Conservation (phyloP, 2,888 invertebrate genomes). For the Cantharis rustica region DNA sequence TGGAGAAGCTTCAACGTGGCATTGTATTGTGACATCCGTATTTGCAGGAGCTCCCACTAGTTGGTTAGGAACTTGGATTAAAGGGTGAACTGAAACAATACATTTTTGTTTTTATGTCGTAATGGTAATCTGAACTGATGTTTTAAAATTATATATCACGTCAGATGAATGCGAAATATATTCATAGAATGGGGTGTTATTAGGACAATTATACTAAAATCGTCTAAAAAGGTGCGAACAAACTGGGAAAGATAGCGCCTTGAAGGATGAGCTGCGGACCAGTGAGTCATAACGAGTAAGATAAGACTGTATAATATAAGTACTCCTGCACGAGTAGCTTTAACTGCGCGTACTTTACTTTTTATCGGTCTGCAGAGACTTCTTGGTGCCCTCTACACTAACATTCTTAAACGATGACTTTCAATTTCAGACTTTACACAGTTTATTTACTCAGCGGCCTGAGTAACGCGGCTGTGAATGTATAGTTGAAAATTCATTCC, state of each 20-base stretch:
- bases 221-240: slow-evolving; percentile 29
- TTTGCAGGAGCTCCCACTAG: slow-evolving; percentile 86
- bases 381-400: slow-evolving; percentile 40
- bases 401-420: slow-evolving; percentile 52
- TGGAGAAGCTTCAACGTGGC: slow-evolving; percentile 88
- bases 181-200: slow-evolving; percentile 19
- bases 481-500: slow-evolving; percentile 49
- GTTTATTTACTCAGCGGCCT: slow-evolving; percentile 52
- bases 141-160: slow-evolving; percentile 8
- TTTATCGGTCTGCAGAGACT: slow-evolving; percentile 37
- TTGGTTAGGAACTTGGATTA: slow-evolving; percentile 93
- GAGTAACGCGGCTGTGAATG: slow-evolving; percentile 41
- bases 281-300: slow-evolving; percentile 33
- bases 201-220: slow-evolving; percentile 30
- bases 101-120: slow-evolving; percentile 3
- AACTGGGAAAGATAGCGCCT: slow-evolving; percentile 28
- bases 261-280: slow-evolving; percentile 32
- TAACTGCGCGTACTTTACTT: slow-evolving; percentile 38
- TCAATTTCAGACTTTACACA: slow-evolving; percentile 54
- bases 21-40: slow-evolving; percentile 83
- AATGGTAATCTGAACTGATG: slow-evolving; percentile 4
- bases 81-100: slow-evolving; percentile 78
- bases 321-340: slow-evolving; percentile 33
- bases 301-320: slow-evolving; percentile 33
- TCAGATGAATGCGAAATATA: slow-evolving; percentile 14